Evolutionary conservation across 2,797 vertebrate species (phyloP), one percentile per base, ranked within the genome.

Genomic region (Microtus californicus): DNA sequence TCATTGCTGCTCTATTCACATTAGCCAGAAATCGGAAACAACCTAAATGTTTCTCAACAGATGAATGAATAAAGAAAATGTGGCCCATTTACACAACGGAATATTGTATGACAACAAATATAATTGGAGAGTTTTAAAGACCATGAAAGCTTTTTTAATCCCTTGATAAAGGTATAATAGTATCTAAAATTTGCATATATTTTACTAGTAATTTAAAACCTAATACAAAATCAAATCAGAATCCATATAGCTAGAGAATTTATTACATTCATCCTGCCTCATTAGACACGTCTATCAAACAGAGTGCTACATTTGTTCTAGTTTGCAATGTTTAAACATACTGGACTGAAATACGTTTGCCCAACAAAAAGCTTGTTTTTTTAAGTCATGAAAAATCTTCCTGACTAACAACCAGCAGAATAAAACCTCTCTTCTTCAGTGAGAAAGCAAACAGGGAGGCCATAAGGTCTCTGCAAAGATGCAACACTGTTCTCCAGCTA

Each of bases 161-260:
- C 8, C 69, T 21, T 80, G 67, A 5, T 61, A 25, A 43, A 48
- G 25, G 73, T 94, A 65, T 69, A 81, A 69, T 73, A 51, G 80
- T 67, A 63, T 29, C 29, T 86, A 43, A 59, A 79, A 79, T 92
- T 29, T 73, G 51, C 74, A 17, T 9, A 21, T 59, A 80, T 76
- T 76, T 95, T 83, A 92, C 21, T 89, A 76, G 23, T 51, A 78
- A 91, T 79, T 76, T 80, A 31, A 94, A 96, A 96, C 89, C 29
- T 37, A 93, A 69, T 43, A 17, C 73, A 95, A 89, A 95, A 69
- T 82, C 89, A 94, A 89, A 85, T 14, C 34, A 25, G 19, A 90
- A 94, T 79, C 54, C 29, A 80, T 43, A 77, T 91, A 91, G 25
- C 14, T 83, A 45, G 92, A 79, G 76, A 91, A 91, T n/a, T 37